These are phyloP conservation scores for Trichosurus vulpecula DNA, from an alignment of 2,797 vertebrate species.

Conservation along the genomic window DNA sequence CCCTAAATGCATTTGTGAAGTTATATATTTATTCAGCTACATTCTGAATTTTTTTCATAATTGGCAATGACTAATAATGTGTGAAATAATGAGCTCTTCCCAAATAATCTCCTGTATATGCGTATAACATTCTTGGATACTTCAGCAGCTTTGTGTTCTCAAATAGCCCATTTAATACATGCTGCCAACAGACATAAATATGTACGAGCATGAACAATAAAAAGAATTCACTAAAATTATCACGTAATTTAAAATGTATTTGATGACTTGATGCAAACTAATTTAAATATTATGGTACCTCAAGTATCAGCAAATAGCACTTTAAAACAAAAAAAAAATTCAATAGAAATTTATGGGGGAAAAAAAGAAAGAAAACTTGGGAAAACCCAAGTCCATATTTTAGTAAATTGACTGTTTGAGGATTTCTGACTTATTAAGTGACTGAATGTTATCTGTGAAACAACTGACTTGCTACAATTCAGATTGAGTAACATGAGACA, in stretches of 20 bases:
- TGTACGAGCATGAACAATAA: conserved; percentile 26
- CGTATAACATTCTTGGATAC: background rate
- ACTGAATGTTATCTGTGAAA: background rate
- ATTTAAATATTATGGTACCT: conserved; percentile 16
- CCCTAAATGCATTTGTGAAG: background rate
- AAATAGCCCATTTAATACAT: background rate
- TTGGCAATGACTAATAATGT: conserved; percentile 2
- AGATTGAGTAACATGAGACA: background rate
- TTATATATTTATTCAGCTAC: conserved; percentile 22
- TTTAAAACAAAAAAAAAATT: conserved; percentile 16
- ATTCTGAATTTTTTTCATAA: conserved; percentile 16
- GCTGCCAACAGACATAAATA: conserved; percentile 4
- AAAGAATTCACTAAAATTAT: background rate
- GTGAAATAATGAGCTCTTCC: background rate
- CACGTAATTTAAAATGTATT: background rate
- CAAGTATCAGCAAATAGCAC: background rate
- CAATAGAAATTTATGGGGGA: background rate
- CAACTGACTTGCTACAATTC: background rate
- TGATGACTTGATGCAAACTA: background rate
- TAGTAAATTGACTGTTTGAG: background rate
- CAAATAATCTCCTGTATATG: conserved; percentile 12
- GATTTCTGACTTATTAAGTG: background rate
- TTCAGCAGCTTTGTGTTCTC: background rate
- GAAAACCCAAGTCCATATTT: background rate
- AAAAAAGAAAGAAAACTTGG: conserved; percentile 2